Evolutionary conservation across 2,113 vertebrate species (phyloP).

Genomic region (Mormyrus lacerda): DNA sequence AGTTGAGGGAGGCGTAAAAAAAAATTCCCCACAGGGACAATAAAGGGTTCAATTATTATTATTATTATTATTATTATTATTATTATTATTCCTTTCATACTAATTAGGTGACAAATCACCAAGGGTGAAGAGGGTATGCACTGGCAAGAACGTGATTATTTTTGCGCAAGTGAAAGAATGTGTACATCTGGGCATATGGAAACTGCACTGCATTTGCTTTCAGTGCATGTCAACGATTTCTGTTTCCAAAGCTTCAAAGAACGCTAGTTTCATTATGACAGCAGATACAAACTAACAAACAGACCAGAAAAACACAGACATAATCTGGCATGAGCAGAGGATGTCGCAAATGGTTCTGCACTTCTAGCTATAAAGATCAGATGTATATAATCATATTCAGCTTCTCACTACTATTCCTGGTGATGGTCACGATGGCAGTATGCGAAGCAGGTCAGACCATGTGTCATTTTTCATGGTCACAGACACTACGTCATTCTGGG

Average conservation of each 20-base stretch:
- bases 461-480: background rate
- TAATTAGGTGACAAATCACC: constrained; percentile 42
- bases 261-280: background rate
- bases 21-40: no score
- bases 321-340: background rate
- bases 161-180: background rate
- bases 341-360: background rate
- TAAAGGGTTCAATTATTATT: no score
- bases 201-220: background rate
- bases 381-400: background rate
- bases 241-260: background rate
- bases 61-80: no score
- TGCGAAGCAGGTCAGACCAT: background rate
- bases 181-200: background rate
- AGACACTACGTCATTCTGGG: background rate
- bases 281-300: background rate
- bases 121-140: constrained; percentile 8
- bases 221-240: background rate
- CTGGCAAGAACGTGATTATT: background rate
- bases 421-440: background rate
- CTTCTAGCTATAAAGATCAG: background rate
- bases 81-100: constrained; percentile 61
- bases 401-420: background rate
- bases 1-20: no score
- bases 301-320: background rate